Evolutionary conservation across 2,113 vertebrate genomes (phyloP), one percentile per base, ranked within the genome.

Genomic region (Emydura subglobosa): DNA sequence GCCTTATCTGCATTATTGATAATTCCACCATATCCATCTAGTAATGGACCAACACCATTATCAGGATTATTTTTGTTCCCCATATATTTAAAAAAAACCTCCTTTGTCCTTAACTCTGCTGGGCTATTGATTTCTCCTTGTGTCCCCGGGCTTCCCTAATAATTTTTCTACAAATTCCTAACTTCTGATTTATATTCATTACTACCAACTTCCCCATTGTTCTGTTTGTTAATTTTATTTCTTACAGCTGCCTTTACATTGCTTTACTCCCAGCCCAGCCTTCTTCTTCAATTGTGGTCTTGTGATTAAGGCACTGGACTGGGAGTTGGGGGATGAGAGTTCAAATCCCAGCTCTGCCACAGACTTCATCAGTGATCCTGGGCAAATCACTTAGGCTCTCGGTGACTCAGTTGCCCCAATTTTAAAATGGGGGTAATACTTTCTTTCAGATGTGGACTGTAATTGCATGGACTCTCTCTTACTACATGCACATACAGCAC

Each of bases 241-340:
- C 34, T 31, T 34, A 34, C 31, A 34, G 61, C 6, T 65, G 13
- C 31, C 7, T 65, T 47, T 47, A 47, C 39, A 39, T 39, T 39
- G 39, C 39, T 39, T 39, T 39, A 50, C 50, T 12, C 50, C 13
- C 50, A 50, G 17, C 16, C 16, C 34, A n/a, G 17, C 34, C 34
- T 68, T 68, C 61, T n/a, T n/a, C 16, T 10, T 57, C 6, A 68
- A 19, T 47, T 91, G 78, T 2, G 4, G 80, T 12, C 10, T n/a
- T 0, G 1, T 14, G 2, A 22, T 47, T 88, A n/a, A 51, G n/a
- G 4, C 29, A 10, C 3, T 39, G 39, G 39, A 39, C 39, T 39
- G 39, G 39, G 86, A 29, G 76, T 91, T 74, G 59, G 74, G 74
- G 93, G 8, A 82, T 12, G 39, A 4, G 44, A 0, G 2, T 9